Evolutionary conservation across 2,113 vertebrate genomes (phyloP), one percentile per base, ranked within the genome.

Genomic region (Gallinago undulata): DNA sequence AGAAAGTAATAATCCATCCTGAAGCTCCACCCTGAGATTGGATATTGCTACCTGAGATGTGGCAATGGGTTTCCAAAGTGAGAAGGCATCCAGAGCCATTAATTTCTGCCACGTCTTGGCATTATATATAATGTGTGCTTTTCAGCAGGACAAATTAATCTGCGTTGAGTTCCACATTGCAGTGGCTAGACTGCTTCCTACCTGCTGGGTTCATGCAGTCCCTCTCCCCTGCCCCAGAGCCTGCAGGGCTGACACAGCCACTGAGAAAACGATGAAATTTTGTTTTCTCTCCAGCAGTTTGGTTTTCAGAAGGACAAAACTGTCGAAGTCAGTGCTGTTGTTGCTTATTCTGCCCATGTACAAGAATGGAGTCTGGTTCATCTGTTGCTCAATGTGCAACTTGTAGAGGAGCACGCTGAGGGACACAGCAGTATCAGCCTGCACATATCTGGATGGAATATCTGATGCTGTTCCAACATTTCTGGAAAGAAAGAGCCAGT

Each of bases 131-230:
- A 64, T 6, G 39, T 31, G 39, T 56, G 35, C 35, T 66, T 77
- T 68, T 74, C 55, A 57, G 68, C 64, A 66, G 59, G 53, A 48
- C 73, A 64, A 73, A 74, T 66, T 11, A 47, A 35, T 30, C 18
- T 17, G 39, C 5, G 11, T 60, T 2, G 1, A 64, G 33, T 19
- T 73, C 59, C 33, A 13, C 10, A 27, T 16, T 16, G 45, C 41
- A 19, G 55, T 21, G 84, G 27, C 2, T 8, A 53, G 70, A 35
- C 55, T 59, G 37, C 77, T 69, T 64, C 35, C 68, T 48, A 45
- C 0, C 0, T 6, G 14, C 63, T 39, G 43, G 57, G 43, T 8
- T 57, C 77, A 24, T 50, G 5, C 18, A 41, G 48, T 12, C 50
- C 63, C 59, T 51, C 51, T 60, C 72, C 53, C 59, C 50, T 73